Evolutionary conservation across 2,113 vertebrate genomes (phyloP), one percentile per base, ranked within the genome.

Genomic region (Ameiurus melas): DNA sequence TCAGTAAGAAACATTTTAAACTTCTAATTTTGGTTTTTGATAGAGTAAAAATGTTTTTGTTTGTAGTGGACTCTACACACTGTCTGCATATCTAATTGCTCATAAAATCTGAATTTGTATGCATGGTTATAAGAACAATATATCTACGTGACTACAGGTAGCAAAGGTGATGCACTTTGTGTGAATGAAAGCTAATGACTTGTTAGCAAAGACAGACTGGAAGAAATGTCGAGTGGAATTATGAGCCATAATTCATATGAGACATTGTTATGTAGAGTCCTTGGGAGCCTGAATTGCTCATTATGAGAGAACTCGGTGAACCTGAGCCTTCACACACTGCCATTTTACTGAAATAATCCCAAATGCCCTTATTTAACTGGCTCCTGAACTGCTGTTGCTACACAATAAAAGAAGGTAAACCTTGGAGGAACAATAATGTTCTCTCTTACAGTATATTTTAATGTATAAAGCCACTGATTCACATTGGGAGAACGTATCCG

Each of bases 111-210:
- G 27, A 68, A 84, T 84, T 83, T 66, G 83, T 84, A 66, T 84
- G 83, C 36, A 39, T 83, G 62, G n/a, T 25, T 68, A 19, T 51
- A 84, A 68, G 27, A n/a, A 62, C 43, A 68, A 66, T 68, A 66
- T 51, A 53, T 84, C 58, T 30, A 30, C 27, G 17, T 84, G 83
- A 66, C 14, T 4, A 84, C 39, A 84, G 83, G 62, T 68, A 84
- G 39, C 83, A 84, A 68, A 66, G 83, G 83, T 84, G 36, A 84
- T 84, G 43, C 62, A 84, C 80, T 83, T 84, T 68, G 60, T 84
- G 60, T 5, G 7, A 51, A 62, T 51, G 83, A 84, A 84, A 68
- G 83, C 43, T 66, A 84, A 84, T 84, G 83, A 51, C 83, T 68
- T 62, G 68, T 84, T 84, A 84, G 83, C 25, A 16, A 84, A 53